Evolutionary conservation across 2,797 vertebrate species (phyloP).

Genomic region (Merluccius polli): DNA sequence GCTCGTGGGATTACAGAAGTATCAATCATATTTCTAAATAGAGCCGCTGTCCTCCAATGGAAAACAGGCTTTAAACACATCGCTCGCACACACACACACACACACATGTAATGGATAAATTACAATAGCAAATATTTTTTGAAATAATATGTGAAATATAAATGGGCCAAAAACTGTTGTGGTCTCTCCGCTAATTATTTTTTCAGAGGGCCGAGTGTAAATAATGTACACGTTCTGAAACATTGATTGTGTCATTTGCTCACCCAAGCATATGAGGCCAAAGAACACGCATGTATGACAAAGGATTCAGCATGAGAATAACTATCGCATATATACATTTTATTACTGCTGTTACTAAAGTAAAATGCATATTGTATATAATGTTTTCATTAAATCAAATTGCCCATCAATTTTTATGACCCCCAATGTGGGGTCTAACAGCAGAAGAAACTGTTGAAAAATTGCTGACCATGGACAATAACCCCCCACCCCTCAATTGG

Average conservation of each 20-base stretch:
- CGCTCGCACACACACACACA: neutral
- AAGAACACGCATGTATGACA: neutral
- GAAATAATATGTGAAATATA: too few species aligned
- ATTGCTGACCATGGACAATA: too few species aligned
- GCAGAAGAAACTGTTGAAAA: too few species aligned
- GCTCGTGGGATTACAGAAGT: neutral
- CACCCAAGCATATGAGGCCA: neutral
- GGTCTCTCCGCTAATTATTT: neutral
- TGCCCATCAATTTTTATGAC: too few species aligned
- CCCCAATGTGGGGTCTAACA: too few species aligned
- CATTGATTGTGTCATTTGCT: neutral
- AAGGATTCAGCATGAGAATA: neutral
- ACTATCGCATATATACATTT: neutral
- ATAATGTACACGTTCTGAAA: neutral
- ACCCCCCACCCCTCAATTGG: too few species aligned
- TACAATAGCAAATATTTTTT: neutral
- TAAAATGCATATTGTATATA: neutral
- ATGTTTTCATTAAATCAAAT: neutral
- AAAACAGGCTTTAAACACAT: conserved; percentile 22
- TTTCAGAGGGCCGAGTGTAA: neutral
- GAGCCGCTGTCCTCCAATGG: conserved; percentile 42
- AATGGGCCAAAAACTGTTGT: neutral
- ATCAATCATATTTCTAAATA: conserved; percentile 37
- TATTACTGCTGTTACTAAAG: neutral
- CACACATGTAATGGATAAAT: conserved; percentile 1